Base-by-base conservation (phyloP, 2,797 vertebrate genomes). In the Uromys caudimaculatus region DNA sequence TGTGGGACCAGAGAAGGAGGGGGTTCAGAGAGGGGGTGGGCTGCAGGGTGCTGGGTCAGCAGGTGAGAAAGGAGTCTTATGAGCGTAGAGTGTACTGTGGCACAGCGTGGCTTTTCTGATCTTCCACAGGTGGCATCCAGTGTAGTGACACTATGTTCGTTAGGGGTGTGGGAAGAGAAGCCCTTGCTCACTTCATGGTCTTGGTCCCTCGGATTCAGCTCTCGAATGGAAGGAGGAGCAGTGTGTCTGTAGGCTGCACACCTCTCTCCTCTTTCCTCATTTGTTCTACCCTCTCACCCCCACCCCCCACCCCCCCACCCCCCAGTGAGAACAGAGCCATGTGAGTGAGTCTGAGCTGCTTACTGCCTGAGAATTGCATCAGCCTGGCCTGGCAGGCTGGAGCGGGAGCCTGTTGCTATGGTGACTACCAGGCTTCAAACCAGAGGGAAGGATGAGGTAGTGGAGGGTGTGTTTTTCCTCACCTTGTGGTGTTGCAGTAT, bases 371-470 rank as follows among this genome's bases (percentile, higher is more conserved):
- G 89, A 85, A 96, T 96, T 96, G 96, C 97, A 79, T 97, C 97
- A 97, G 97, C 97, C 95, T 76, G 19, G 82, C 95, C 96, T 96
- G 95, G 97, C 95, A 95, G 96, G 95, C 96, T 97, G 95, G 91
- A 92, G 95, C 41, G 10, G 96, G 98, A 98, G 97, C 97, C 97
- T 94, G 98, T 98, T 98, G 96, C 98, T 97, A 97, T 98, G 97
- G 98, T 82, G 94, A 98, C 95, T 90, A 93, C 71, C 52, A 54
- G 96, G 94, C 96, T 96, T 97, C 97, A 92, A 94, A 90, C 83
- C 96, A 90, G 90, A 41, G 91, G 75, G 91, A 67, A 97, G 83
- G 96, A 91, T 82, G 95, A 91, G 88, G 97, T 91, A 89, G 92
- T 94, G 0, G 12, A 60, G 82, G 91, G 95, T 95, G 96, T 96